These are phyloP conservation scores for Nomia melanderi DNA, from an alignment of 1,140 invertebrate genomes.

Conservation along the genomic window DNA sequence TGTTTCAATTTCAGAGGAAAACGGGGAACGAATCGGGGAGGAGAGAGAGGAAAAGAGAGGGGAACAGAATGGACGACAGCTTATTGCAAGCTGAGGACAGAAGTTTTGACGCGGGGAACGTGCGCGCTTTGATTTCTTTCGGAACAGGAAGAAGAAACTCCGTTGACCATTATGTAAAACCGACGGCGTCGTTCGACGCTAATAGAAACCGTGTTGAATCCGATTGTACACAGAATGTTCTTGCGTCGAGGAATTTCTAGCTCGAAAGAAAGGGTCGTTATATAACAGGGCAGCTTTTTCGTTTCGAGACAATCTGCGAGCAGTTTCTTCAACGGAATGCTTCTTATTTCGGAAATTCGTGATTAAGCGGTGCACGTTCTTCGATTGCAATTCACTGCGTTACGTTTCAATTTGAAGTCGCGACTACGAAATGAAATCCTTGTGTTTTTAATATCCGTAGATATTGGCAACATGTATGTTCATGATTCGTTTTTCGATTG, in stretches of 20 bases:
- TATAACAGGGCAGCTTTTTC: neutral
- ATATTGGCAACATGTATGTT: too few relatives aligned
- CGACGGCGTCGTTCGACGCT: neutral
- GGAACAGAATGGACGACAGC: constrained; percentile 17
- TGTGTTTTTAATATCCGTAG: too few relatives aligned
- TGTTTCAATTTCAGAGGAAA: constrained; percentile 39
- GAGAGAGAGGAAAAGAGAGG: neutral
- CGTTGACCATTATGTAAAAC: constrained; percentile 22
- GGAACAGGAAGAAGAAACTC: constrained; percentile 7
- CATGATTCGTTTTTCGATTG: too few relatives aligned
- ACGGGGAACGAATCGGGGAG: constrained; percentile 6
- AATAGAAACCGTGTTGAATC: constrained; percentile 6
- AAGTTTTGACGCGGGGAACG: constrained; percentile 33
- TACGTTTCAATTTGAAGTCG: too few relatives aligned
- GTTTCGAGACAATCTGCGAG: too few relatives aligned
- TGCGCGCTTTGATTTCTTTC: constrained; percentile 24
- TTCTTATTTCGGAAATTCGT: too few relatives aligned
- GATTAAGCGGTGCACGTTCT: too few relatives aligned
- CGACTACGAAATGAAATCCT: too few relatives aligned
- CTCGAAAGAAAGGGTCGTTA: neutral
- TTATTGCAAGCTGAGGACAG: neutral
- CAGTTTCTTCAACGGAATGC: too few relatives aligned
- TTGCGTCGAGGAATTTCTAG: neutral
- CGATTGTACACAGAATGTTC: neutral
- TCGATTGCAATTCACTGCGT: too few relatives aligned